Evolutionary conservation across 2,888 invertebrate species (phyloP).

Genomic region (Mimachlamys varia): DNA sequence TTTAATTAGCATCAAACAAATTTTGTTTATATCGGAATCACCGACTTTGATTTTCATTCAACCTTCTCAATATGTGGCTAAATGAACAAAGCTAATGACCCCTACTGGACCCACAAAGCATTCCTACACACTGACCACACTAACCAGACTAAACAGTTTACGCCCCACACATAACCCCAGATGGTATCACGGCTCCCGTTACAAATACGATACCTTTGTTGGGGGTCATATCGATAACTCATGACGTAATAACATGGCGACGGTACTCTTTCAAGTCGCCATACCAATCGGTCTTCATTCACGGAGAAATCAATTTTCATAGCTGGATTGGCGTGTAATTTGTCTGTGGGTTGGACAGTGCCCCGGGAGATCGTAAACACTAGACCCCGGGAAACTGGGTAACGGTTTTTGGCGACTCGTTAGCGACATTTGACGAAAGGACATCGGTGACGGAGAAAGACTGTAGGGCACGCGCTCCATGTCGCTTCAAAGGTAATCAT

Average conservation of each 20-base stretch:
- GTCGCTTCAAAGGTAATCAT: not conserved
- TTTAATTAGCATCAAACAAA: not conserved
- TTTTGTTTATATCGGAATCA: not conserved
- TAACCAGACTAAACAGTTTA: not conserved
- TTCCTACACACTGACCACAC: not conserved
- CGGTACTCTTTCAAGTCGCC: not conserved
- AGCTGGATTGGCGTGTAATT: slow-evolving; percentile 22
- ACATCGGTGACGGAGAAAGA: not conserved
- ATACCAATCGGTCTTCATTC: slow-evolving; percentile 26
- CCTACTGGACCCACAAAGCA: not conserved
- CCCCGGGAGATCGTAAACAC: slow-evolving; percentile 12
- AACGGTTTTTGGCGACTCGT: slow-evolving; percentile 21
- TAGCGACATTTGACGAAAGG: slow-evolving; percentile 29
- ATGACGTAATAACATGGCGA: slow-evolving; percentile 26
- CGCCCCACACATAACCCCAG: not conserved
- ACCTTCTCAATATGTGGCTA: not conserved
- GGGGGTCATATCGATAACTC: slow-evolving; percentile 23
- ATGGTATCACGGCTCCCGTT: slow-evolving; percentile 15
- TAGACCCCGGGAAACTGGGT: not conserved
- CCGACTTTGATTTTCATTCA: not conserved
- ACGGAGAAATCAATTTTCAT: slow-evolving; percentile 18
- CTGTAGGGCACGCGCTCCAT: not conserved
- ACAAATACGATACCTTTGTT: slow-evolving; percentile 3
- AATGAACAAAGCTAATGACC: slow-evolving; percentile 8
- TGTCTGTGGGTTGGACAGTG: not conserved